Percentiles rank a stretch among this genome's conserved stretches.
Conservation (phyloP, 92 coral and sea anemone genomes). For the Zoanthus gigantus region DNA sequence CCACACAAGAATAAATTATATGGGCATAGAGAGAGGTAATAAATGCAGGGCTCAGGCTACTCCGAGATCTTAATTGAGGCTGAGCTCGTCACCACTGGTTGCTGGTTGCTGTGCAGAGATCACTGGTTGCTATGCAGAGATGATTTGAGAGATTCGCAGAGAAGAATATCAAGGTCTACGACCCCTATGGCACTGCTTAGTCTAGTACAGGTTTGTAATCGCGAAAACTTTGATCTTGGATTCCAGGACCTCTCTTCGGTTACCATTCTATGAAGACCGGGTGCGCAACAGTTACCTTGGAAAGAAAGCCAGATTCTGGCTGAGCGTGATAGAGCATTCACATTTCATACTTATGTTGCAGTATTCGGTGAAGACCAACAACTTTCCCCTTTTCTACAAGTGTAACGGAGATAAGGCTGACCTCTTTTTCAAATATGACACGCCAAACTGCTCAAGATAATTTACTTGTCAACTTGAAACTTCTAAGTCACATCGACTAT, state of each 20-base stretch:
- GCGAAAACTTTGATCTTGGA: slow-evolving; percentile 37
- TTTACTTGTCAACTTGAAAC: not conserved
- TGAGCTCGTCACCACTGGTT: slow-evolving; percentile 65
- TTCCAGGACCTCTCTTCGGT: slow-evolving; percentile 36
- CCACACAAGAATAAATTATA: slow-evolving; percentile 48
- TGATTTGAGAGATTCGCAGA: slow-evolving; percentile 52
- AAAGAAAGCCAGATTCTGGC: slow-evolving; percentile 11
- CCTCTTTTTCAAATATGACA: slow-evolving; percentile 59
- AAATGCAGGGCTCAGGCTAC: slow-evolving; percentile 60
- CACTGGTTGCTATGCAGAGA: not conserved
- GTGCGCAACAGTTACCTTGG: slow-evolving; percentile 64
- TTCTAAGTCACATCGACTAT: too few species aligned
- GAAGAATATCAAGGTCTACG: slow-evolving; percentile 10
- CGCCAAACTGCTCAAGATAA: slow-evolving; percentile 68
- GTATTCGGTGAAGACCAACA: too few species aligned
- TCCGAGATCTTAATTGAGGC: slow-evolving; percentile 65
- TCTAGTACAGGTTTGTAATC: slow-evolving; percentile 36
- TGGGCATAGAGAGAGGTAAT: slow-evolving; percentile 41
- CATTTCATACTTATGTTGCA: too few species aligned
- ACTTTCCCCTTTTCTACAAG: too few species aligned
- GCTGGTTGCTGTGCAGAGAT: slow-evolving; percentile 51
- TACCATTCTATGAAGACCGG: slow-evolving; percentile 16
- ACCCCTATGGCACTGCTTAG: slow-evolving; percentile 44
- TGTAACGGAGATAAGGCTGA: slow-evolving; percentile 59
- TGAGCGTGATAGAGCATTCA: too few species aligned